Conservation (phyloP, 2,113 vertebrate genomes). For the Myanophis thanlyinensis region DNA sequence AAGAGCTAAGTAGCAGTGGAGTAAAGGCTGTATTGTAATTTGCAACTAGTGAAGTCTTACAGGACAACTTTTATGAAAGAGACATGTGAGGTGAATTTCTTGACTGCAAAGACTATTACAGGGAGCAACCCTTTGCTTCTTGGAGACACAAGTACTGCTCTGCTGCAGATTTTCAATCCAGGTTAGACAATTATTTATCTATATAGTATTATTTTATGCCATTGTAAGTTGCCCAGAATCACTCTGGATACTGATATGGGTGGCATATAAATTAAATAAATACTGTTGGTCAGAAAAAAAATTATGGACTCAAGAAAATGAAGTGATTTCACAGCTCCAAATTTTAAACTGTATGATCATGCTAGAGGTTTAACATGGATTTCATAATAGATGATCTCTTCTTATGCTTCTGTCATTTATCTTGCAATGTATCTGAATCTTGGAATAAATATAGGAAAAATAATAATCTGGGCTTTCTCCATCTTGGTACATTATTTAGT, state of each 20-base stretch:
- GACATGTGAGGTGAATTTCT: background rate
- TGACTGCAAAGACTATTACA: background rate
- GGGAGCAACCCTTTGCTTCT: background rate
- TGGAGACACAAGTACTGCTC: background rate
- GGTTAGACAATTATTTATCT: background rate
- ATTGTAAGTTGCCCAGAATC: background rate
- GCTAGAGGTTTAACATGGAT: background rate
- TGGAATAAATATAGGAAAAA: background rate
- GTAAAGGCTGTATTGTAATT: background rate
- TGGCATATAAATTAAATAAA: background rate
- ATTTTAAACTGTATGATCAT: background rate
- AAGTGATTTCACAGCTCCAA: background rate
- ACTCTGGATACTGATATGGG: background rate
- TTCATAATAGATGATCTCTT: background rate
- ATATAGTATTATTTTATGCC: background rate
- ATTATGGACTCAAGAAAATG: background rate
- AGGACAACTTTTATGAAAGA: background rate
- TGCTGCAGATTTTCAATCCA: background rate
- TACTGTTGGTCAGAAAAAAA: background rate
- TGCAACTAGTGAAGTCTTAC: background rate
- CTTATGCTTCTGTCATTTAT: background rate
- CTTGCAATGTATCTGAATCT: background rate
- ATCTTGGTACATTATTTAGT: background rate
- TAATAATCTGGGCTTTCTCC: background rate
- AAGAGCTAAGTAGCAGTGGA: background rate